Evolutionary conservation across 2,888 invertebrate species (phyloP), one percentile per base, ranked within the genome.

Genomic region (Dexiosoma caninum): DNA sequence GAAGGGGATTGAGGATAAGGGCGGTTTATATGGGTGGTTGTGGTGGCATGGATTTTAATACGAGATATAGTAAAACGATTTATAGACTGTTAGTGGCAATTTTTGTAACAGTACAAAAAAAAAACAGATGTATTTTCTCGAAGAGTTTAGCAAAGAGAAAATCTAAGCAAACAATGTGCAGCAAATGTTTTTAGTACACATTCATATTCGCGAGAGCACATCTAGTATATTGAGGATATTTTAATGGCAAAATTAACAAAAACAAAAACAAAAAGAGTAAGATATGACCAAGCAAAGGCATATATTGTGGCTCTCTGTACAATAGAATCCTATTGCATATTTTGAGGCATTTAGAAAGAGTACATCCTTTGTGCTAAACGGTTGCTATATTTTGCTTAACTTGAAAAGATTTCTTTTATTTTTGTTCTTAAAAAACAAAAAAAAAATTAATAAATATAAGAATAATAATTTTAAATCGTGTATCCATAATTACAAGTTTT

Each of bases 331-430:
- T 57, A 69, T 49, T 81, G 72, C 81, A 81, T 77, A 81, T 64
- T 74, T 77, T 81, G 5, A 64, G 72, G 69, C 57, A 51, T 78
- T 82, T 84, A 88, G 88, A 88, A 86, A 87, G 88, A 87, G 87
- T 88, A 86, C 85, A 87, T 87, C 88, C 88, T 88, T 88, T 85
- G 87, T 83, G 82, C 83, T 79, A 82, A 82, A 70, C 82, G 84
- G 83, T 83, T 82, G 83, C 75, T 82, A 67, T 84, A 82, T 64
- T 83, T 78, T 83, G 78, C 70, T 76, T 66, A 44, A 53, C 40
- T 60, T 21, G 19, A 70, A 19, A 53, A 44, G 64, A 51, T 59
- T 57, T 23, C 37, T 30, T 59, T 49, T 59, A n/a, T 8, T 40
- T 21, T 21, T 21, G 19, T 30, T 32, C 21, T 27, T 59, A 51